Conservation (phyloP, 2,888 invertebrate species). For the Bhutanitis thaidina region DNA sequence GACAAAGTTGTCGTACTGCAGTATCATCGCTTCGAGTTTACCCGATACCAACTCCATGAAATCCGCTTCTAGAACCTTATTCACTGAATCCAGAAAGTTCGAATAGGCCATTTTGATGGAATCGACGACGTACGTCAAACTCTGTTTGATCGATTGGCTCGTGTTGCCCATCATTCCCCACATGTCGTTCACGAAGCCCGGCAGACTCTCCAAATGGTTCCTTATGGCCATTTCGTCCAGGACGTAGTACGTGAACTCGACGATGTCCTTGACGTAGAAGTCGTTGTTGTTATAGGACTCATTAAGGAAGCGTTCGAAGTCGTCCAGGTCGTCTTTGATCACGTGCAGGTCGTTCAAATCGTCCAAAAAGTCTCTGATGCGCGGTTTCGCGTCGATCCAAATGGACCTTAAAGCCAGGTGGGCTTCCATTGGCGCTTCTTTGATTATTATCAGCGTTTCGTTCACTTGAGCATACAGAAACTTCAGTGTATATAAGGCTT, state of each 20-base stretch:
- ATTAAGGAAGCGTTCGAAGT: constrained; percentile 85
- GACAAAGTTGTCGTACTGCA: constrained; percentile 89
- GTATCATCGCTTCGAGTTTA: constrained; percentile 83
- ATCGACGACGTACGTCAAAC: constrained; percentile 86
- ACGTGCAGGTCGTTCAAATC: constrained; percentile 86
- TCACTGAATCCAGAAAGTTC: constrained; percentile 84
- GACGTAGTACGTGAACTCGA: constrained; percentile 83
- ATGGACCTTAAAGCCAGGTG: constrained; percentile 83
- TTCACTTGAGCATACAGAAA: constrained; percentile 65
- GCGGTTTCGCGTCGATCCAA: constrained; percentile 87
- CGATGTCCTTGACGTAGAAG: constrained; percentile 89
- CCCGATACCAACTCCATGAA: constrained; percentile 85
- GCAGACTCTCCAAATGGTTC: constrained; percentile 87
- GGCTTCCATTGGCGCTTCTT: constrained; percentile 83
- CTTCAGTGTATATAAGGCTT: constrained; percentile 51
- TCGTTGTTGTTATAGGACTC: constrained; percentile 89
- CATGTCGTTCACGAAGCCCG: constrained; percentile 89
- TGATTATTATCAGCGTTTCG: constrained; percentile 62
- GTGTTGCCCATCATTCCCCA: constrained; percentile 94
- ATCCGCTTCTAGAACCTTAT: constrained; percentile 86
- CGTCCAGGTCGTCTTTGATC: constrained; percentile 85
- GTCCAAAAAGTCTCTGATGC: constrained; percentile 84
- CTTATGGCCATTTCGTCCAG: constrained; percentile 89
- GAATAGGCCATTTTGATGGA: constrained; percentile 85
- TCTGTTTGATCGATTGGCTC: constrained; percentile 87